Base-by-base conservation (phyloP, 2,113 vertebrate genomes). In the Chionodraco myersi region DNA sequence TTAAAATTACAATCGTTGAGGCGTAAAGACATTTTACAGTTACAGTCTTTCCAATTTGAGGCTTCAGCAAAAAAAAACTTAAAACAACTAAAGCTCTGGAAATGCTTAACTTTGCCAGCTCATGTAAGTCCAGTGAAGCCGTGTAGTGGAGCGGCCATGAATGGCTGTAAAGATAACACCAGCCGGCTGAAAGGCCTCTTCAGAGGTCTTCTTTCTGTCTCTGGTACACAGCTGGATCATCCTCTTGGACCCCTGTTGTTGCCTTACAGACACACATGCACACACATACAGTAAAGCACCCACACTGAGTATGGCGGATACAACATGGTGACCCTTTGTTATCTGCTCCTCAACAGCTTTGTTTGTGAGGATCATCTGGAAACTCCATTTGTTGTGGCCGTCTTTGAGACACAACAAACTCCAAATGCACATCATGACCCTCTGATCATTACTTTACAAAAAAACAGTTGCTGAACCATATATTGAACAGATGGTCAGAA, bases 291-390 rank as follows among this genome's bases (percentile, higher is more conserved):
- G 68, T 70, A 77, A 88, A 84, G 65, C 77, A 75, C 81, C 47
- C 76, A 71, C 54, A 36, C 69, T 34, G 79, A 58, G 81, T 21
- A 48, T 21, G 81, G 52, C 62, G 76, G 63, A 85, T 91, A 69
- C 83, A 90, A 79, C 89, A 88, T 74, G 84, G 85, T 69, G 77
- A 89, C 82, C 80, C 70, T 64, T 90, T 90, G 83, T 93, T 92
- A 92, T 93, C 92, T 89, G 72, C 85, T 72, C 44, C 72, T 77
- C 71, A 11, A 71, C 87, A 93, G 92, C 88, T 88, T 86, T 92
- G 90, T 91, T 91, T 90, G 85, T 73, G 73, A 71, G 78, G 61
- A 91, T 92, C 87, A 86, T 91, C 82, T 88, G 82, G 86, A 92
- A 90, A 88, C 83, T 77, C 73, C 65, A 75, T 89, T 90, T 79